Percentiles rank a stretch among this genome's conserved stretches.
Evolutionary conservation across 53 echinoderm and acorn worm genomes (phyloP).

Genomic region (Paracentrotus lividus): DNA sequence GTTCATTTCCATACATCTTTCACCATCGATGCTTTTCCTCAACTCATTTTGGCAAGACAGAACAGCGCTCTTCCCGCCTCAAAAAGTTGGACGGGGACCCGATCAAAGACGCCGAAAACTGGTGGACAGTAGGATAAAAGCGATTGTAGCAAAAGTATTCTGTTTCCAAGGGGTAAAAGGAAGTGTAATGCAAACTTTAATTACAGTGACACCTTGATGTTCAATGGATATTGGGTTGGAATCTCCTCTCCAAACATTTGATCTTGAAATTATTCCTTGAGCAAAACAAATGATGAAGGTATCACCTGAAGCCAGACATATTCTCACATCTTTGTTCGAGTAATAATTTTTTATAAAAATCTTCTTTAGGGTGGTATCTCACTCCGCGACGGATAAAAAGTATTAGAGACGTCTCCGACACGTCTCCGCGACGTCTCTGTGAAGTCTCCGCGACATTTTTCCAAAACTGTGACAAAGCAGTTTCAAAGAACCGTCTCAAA

Average conservation of each 20-base stretch:
- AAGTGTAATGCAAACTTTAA: conserved; percentile 44
- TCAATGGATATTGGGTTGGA: neutral
- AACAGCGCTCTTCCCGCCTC: neutral
- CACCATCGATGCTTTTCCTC: neutral
- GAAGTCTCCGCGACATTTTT: too few species aligned
- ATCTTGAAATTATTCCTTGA: conserved; percentile 35
- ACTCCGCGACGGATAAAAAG: too few species aligned
- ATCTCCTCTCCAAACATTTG: conserved; percentile 39
- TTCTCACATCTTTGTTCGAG: conserved; percentile 25
- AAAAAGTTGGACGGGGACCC: neutral
- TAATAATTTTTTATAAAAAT: too few species aligned
- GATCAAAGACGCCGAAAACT: conserved; percentile 41
- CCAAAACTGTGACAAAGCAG: too few species aligned
- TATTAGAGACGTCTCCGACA: too few species aligned
- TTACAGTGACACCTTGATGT: conserved; percentile 38
- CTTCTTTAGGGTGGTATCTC: too few species aligned
- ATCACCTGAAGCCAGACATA: conserved; percentile 28
- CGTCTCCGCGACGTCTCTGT: too few species aligned
- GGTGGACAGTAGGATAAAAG: neutral
- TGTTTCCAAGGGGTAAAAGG: neutral
- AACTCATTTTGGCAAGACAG: neutral
- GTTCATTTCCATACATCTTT: conserved; percentile 43
- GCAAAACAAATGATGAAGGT: conserved; percentile 7
- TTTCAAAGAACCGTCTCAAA: too few species aligned
- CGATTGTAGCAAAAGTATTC: neutral